Evolutionary conservation across 2,888 invertebrate species (phyloP).

Genomic region (Xestia rhomboidea): DNA sequence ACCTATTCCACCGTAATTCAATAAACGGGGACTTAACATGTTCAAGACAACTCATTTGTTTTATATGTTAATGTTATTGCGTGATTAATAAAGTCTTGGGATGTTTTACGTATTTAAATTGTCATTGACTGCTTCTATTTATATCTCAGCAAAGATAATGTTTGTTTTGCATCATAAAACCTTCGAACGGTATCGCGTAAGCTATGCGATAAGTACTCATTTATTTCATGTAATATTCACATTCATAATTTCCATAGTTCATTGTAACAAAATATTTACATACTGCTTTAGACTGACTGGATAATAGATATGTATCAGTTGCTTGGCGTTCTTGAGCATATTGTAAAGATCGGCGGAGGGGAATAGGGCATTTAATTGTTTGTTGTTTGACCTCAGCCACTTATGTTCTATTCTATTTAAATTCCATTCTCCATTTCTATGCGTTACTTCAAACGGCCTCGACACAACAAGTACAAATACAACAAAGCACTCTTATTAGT

Average conservation of each 20-base stretch:
- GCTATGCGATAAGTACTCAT: conserved; percentile 45
- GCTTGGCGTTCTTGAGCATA: conserved; percentile 44
- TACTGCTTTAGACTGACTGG: conserved; percentile 47
- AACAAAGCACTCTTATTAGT: conserved; percentile 36
- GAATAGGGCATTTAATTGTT: conserved; percentile 57
- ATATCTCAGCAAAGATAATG: conserved; percentile 23
- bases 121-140: conserved; percentile 30
- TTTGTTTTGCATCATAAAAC: conserved; percentile 47
- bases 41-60: conserved; percentile 3
- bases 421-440: conserved; percentile 48
- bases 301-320: conserved; percentile 67
- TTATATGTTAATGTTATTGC: background rate
- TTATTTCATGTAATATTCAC: conserved; percentile 58
- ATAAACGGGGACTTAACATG: conserved; percentile 28
- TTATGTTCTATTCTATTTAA: conserved; percentile 52
- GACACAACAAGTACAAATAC: conserved; percentile 30
- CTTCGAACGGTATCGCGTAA: conserved; percentile 42
- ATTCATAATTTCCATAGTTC: conserved; percentile 54
- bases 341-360: conserved; percentile 60
- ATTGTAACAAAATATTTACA: conserved; percentile 59
- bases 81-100: conserved; percentile 15
- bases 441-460: conserved; percentile 36
- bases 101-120: conserved; percentile 13
- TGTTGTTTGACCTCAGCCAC: conserved; percentile 48
- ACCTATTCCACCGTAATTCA: conserved; percentile 60